phyloP scores from a whole-genome alignment of 2,888 invertebrate species.

The Notodonta dromedarius region DNA sequence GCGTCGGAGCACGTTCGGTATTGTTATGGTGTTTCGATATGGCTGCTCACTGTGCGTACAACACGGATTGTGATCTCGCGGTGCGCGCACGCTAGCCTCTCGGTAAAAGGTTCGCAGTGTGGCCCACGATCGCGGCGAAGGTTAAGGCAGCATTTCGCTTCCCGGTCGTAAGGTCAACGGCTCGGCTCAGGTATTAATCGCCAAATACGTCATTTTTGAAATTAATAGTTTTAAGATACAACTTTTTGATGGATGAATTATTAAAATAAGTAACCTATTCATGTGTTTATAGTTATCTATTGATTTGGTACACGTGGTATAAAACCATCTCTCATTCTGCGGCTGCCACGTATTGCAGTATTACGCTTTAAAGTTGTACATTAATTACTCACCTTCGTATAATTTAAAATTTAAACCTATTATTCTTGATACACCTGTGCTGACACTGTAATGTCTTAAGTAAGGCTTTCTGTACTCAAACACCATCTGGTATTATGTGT shows the following conservation, averaged over 20 bases:
- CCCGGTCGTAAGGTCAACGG: slow-evolving; percentile 63
- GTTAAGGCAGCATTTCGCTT: slow-evolving; percentile 52
- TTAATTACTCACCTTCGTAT: too few species aligned
- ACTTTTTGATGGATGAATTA: too few species aligned
- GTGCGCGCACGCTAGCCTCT: slow-evolving; percentile 6
- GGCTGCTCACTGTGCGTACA: slow-evolving; percentile 12
- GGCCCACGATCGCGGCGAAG: slow-evolving; percentile 42
- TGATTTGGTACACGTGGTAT: too few species aligned
- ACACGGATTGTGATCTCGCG: slow-evolving; percentile 1
- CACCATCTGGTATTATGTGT: slow-evolving; percentile 3
- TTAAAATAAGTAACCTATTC: too few species aligned
- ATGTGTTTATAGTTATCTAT: too few species aligned
- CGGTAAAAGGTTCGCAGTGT: slow-evolving; percentile 24
- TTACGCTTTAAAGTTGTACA: too few species aligned
- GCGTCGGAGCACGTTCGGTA: slow-evolving; percentile 28
- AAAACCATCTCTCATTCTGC: too few species aligned
- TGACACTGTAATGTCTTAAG: neutral
- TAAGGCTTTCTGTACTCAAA: neutral
- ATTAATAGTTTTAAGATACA: neutral
- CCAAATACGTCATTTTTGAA: slow-evolving; percentile 7
- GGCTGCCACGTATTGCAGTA: too few species aligned
- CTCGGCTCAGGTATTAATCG: slow-evolving; percentile 28
- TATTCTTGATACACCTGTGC: too few species aligned
- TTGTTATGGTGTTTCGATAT: slow-evolving; percentile 15
- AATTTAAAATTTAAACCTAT: too few species aligned